Base-by-base conservation (phyloP, 2,797 vertebrate genomes). In the Myripristis murdjan region DNA sequence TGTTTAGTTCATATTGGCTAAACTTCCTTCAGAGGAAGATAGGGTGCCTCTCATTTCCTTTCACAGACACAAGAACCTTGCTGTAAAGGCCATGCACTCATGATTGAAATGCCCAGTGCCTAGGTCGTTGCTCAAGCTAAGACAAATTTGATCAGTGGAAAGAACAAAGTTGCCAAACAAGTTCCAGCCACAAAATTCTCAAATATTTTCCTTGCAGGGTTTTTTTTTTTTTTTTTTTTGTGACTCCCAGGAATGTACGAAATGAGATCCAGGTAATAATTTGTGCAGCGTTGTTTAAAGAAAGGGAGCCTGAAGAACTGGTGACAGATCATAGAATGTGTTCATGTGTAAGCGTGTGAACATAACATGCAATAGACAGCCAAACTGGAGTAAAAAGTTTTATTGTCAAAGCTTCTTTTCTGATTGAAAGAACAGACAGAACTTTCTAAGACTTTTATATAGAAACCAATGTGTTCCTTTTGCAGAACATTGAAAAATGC, bases 361-460 rank as follows among this genome's bases (percentile, higher is more conserved):
- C 37, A 43, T 12, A 4, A 81, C 2, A 54, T 62, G 9, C 73
- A 55, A 49, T 44, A 49, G 10, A 43, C 14, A 7, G 24, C 3
- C 12, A 20, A 41, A 55, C 35, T 74, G 47, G 60, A 89, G 84
- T 89, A 74, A 79, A 58, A 51, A 33, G 2, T 26, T 90, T 93
- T 91, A 90, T 89, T 94, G 73, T 87, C 70, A 85, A 88, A 87
- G 75, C 39, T 66, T 53, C 31, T 59, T 59, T 72, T 41, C 33
- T 55, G 23, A 82, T 58, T 48, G 43, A 86, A 89, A 75, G 61
- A 75, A 82, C 69, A 80, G 70, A 68, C 28, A 61, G 44, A 65
- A 56, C 39, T 46, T 46, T 39, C 18, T 44, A 63, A 64, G 64
- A 79, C 72, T 59, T 81, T 67, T 24, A 79, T 41, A 70, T 46